A percentile compares a stretch with the other conserved stretches of the same genome.
Evolutionary conservation across 2,113 vertebrate genomes (phyloP).

Genomic region (Sylvia atricapilla): DNA sequence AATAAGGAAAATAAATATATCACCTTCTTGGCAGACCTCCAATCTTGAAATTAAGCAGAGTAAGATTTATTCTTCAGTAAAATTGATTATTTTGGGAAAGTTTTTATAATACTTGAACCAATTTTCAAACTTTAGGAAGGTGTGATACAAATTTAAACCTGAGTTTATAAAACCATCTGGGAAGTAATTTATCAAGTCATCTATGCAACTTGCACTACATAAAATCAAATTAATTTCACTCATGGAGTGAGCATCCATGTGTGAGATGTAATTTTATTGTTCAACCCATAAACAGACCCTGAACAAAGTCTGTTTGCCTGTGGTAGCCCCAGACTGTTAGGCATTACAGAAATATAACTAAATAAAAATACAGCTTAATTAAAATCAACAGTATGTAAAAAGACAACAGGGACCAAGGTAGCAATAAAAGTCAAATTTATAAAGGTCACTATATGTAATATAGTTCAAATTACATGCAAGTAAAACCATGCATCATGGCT

Average conservation of each 20-base stretch:
- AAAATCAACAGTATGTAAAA: not conserved
- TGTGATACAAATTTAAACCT: not conserved
- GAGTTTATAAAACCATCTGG: not conserved
- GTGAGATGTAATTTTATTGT: not conserved
- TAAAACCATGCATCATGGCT: not conserved
- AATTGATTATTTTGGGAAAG: not conserved
- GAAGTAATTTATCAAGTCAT: not conserved
- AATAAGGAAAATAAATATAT: not conserved
- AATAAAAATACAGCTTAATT: not conserved
- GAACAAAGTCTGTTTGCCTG: not conserved
- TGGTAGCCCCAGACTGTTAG: not conserved
- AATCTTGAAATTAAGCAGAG: not conserved
- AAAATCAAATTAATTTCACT: not conserved
- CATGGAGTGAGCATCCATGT: accelerated
- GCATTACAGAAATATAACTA: not conserved
- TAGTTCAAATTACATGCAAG: not conserved
- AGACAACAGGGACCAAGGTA: not conserved
- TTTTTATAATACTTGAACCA: not conserved
- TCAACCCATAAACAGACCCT: not conserved
- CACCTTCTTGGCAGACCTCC: not conserved
- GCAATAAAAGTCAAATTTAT: not conserved
- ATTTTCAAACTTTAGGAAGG: not conserved
- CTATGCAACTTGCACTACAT: not conserved
- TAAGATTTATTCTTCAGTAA: not conserved
- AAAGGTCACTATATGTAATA: not conserved